A percentile compares a stretch with the other conserved stretches of the same genome.
phyloP scores from a whole-genome alignment of 2,113 vertebrate species.

The Accipiter virgatus region DNA sequence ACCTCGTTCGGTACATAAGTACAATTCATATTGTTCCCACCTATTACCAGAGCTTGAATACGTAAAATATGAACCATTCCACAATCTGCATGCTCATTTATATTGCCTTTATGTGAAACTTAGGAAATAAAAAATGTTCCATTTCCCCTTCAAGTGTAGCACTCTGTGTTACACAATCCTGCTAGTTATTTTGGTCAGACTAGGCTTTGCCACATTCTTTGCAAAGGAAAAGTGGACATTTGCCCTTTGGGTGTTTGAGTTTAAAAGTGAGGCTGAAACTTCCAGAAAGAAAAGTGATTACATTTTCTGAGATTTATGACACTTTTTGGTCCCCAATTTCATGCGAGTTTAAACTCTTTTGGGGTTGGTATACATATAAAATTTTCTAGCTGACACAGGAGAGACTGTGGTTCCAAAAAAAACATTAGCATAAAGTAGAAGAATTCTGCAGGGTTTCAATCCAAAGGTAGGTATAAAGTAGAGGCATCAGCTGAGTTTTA shows the following conservation, averaged over 20 bases:
- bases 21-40: slow-evolving; percentile 66
- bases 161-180: not conserved
- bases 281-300: not conserved
- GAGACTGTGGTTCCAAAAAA: not conserved
- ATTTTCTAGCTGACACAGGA: not conserved
- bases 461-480: not conserved
- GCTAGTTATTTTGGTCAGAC: not conserved
- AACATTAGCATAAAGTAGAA: not conserved
- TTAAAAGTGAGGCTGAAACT: not conserved
- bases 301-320: not conserved
- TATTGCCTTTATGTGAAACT: slow-evolving; percentile 60
- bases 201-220: not conserved
- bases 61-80: slow-evolving; percentile 68
- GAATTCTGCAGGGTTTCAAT: not conserved
- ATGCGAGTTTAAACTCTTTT: not conserved
- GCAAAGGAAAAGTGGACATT: not conserved
- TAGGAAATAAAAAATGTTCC: slow-evolving; percentile 66
- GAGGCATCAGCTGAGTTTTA: not conserved
- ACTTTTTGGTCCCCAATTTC: not conserved
- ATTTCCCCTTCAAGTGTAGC: slow-evolving; percentile 51
- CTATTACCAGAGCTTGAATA: slow-evolving; percentile 56
- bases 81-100: slow-evolving; percentile 65
- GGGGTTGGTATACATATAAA: not conserved
- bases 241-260: not conserved
- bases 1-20: not conserved